Percentiles rank a stretch among this genome's conserved stretches.
Evolutionary conservation across 2,797 vertebrate species (phyloP).

Genomic region (Takifugu ocellatus): DNA sequence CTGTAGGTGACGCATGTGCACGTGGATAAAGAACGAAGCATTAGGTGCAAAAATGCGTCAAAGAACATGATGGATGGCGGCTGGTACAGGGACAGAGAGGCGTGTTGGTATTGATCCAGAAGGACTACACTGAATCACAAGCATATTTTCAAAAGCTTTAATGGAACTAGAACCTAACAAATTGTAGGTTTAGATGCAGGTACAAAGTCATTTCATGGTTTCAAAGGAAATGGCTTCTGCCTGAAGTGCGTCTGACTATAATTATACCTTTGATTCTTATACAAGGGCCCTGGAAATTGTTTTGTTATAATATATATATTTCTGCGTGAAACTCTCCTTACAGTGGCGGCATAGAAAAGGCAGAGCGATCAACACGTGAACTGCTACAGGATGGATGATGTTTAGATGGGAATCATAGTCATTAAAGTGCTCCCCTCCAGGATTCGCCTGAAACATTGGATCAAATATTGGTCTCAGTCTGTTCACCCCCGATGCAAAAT

Average conservation of each 20-base stretch:
- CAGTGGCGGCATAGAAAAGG: conserved; percentile 6
- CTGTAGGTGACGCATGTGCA: neutral
- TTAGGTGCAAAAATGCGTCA: neutral
- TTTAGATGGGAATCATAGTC: neutral
- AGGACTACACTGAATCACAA: conserved; percentile 2
- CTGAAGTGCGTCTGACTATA: conserved; percentile 13
- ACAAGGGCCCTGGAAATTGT: conserved; percentile 3
- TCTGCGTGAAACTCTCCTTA: conserved; percentile 3
- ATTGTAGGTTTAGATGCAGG: conserved; percentile 9
- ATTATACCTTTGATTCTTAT: conserved; percentile 12
- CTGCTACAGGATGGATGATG: conserved; percentile 4
- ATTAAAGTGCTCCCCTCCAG: neutral
- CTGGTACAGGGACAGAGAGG: neutral
- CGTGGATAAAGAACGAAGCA: neutral
- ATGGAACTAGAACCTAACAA: neutral
- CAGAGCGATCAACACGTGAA: neutral
- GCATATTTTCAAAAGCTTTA: neutral
- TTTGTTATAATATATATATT: conserved; percentile 1
- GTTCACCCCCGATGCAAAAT: neutral
- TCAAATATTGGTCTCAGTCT: neutral
- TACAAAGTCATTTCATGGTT: conserved; percentile 6
- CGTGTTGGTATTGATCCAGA: neutral
- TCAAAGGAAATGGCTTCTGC: conserved; percentile 2
- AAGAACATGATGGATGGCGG: neutral
- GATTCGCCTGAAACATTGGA: neutral